These are phyloP conservation scores for Grammomys surdaster DNA, from an alignment of 2,113 vertebrate species.

Conservation along the genomic window DNA sequence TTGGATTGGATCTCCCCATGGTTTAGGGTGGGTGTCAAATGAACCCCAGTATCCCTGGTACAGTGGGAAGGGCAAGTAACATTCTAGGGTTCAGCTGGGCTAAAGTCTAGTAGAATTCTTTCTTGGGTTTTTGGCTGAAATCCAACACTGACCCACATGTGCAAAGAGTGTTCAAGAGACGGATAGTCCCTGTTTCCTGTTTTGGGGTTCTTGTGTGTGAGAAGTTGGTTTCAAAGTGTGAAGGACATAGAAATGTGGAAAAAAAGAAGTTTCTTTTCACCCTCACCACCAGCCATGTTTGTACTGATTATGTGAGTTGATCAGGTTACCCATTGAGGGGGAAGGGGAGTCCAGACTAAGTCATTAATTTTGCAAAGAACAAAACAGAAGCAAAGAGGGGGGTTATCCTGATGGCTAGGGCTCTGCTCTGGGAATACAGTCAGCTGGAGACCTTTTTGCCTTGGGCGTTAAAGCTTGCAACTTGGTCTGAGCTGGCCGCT, in stretches of 20 bases:
- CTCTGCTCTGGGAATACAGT: background rate
- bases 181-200: background rate
- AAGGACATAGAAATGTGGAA: background rate
- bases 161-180: background rate
- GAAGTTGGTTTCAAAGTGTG: slow-evolving; percentile 18
- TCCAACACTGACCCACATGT: background rate
- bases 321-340: background rate
- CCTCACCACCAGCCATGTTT: background rate
- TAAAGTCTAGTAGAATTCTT: background rate
- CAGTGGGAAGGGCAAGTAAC: background rate
- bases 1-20: background rate
- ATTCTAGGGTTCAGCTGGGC: background rate
- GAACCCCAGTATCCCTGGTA: background rate
- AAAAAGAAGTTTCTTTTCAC: background rate
- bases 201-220: background rate
- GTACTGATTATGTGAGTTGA: background rate
- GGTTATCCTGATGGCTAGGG: background rate
- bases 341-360: background rate
- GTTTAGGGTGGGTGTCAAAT: background rate
- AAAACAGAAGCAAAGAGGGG: slow-evolving; percentile 44
- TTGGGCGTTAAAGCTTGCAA: rapidly evolving
- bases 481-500: background rate
- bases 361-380: background rate
- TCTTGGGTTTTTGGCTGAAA: background rate
- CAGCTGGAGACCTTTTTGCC: background rate